Evolutionary conservation across 2,888 invertebrate genomes (phyloP).

Genomic region (Zygaena filipendulae): DNA sequence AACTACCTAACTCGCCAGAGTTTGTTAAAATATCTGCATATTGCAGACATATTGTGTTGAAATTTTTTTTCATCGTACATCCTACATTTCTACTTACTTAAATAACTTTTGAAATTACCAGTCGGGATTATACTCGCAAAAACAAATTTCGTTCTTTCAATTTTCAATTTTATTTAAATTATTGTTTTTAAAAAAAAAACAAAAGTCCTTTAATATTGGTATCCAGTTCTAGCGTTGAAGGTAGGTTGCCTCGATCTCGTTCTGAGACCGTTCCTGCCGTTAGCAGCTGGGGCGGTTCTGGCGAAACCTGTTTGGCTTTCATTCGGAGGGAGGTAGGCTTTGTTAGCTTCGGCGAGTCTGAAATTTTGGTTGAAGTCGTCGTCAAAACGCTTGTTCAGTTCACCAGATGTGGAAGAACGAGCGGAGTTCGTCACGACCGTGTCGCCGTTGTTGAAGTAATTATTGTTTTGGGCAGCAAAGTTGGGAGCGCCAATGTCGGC

Average conservation of each 20-base stretch:
- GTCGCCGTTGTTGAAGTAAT: constrained; percentile 20
- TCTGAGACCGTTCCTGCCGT: constrained; percentile 16
- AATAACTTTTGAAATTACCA: too few relatives aligned
- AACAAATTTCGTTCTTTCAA: too few relatives aligned
- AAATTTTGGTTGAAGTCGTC: not conserved
- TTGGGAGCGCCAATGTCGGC: constrained; percentile 3
- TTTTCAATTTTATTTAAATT: too few relatives aligned
- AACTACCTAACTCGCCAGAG: too few relatives aligned
- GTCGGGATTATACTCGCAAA: too few relatives aligned
- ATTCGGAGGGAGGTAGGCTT: constrained; percentile 35
- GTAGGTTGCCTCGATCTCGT: constrained; percentile 19
- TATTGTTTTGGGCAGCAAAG: constrained; percentile 10
- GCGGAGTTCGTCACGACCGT: constrained; percentile 36
- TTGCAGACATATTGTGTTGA: too few relatives aligned
- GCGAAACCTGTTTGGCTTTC: constrained; percentile 18
- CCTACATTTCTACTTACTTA: too few relatives aligned
- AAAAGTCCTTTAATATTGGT: constrained; percentile 35
- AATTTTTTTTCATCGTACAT: too few relatives aligned
- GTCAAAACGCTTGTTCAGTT: not conserved
- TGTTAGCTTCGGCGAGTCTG: constrained; percentile 8
- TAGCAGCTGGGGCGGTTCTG: not conserved
- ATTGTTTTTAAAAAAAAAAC: too few relatives aligned
- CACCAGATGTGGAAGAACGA: constrained; percentile 12
- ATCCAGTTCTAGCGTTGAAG: constrained; percentile 32
- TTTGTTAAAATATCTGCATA: too few relatives aligned